Evolutionary conservation across 92 coral and sea anemone genomes (phyloP), one percentile per base, ranked within the genome.

Genomic region (Diadumene lineata): DNA sequence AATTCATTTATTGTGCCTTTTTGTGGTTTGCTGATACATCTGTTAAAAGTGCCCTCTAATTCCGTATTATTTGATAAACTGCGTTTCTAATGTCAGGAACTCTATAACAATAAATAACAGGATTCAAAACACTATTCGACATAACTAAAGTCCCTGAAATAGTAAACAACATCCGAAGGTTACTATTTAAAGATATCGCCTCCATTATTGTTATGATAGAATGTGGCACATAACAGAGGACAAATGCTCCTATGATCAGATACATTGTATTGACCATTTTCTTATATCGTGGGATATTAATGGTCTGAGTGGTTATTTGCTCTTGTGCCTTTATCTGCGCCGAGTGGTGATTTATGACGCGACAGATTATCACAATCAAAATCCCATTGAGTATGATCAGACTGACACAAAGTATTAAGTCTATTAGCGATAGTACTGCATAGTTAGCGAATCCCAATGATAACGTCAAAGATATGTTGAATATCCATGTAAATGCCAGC

Each of bases 91-190:
- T 84, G 27, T 84, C 84, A 2, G 77, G 33, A 1, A 84, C 77
- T 62, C 89, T 84, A 86, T 89, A 88, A 44, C 84, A 85, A 53
- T 88, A 84, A n/a, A 88, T 73, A 23, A 84, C 26, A 1, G 85
- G 85, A 32, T 88, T 88, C 1, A 88, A 34, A 28, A 70, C 64
- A 1, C 75, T 31, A 51, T 70, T 70, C 44, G 31, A 18, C 63
- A 70, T 51, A 10, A 70, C 17, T 1, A 70, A 70, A 0, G 75
- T 70, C 64, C 50, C 75, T 15, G 75, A 3, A 1, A 62, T 62
- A 1, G 68, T 30, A 7, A 62, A 62, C 32, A 26, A 28, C 17
- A 28, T 31, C 4, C 68, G 4, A 11, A 19, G 19, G 43, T 28
- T 22, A 26, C 22, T 7, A 26, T 21, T 7, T 21, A 7, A 27